phyloP scores from a whole-genome alignment of 2,797 vertebrate species.

The Acropternis orthonyx region DNA sequence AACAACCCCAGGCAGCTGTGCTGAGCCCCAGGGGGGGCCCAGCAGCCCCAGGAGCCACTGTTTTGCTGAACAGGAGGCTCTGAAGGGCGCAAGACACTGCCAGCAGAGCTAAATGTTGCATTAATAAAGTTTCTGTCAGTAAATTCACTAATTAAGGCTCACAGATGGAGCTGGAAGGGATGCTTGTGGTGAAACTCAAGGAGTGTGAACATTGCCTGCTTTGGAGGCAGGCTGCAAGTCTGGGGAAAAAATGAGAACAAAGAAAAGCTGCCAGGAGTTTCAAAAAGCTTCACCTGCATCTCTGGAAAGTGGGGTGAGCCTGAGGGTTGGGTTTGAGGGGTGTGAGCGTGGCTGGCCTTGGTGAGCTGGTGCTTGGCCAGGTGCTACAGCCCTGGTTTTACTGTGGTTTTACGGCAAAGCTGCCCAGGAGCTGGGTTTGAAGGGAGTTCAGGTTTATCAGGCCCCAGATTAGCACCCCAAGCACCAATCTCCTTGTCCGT shows the following conservation, averaged over 20 bases:
- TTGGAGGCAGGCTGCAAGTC: background rate
- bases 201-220: slow-evolving; percentile 40
- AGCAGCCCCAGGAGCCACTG: rapidly evolving
- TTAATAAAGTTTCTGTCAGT: slow-evolving; percentile 68
- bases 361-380: background rate
- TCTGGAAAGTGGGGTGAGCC: background rate
- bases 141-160: slow-evolving; percentile 64
- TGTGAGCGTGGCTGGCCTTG: rapidly evolving
- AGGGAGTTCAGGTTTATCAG: rapidly evolving
- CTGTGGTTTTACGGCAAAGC: rapidly evolving
- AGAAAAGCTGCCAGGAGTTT: background rate
- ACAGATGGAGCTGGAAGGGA: slow-evolving; percentile 63
- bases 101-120: slow-evolving; percentile 55
- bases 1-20: background rate
- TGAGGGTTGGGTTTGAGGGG: rapidly evolving
- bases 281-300: background rate
- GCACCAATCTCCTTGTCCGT: background rate
- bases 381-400: rapidly evolving
- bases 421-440: background rate
- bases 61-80: slow-evolving; percentile 21
- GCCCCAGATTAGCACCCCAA: background rate
- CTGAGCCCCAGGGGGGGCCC: background rate
- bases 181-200: slow-evolving; percentile 2
- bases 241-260: rapidly evolving
- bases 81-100: background rate